Conservation (phyloP, 2,113 vertebrate genomes). For the Eulemur rufifrons region DNA sequence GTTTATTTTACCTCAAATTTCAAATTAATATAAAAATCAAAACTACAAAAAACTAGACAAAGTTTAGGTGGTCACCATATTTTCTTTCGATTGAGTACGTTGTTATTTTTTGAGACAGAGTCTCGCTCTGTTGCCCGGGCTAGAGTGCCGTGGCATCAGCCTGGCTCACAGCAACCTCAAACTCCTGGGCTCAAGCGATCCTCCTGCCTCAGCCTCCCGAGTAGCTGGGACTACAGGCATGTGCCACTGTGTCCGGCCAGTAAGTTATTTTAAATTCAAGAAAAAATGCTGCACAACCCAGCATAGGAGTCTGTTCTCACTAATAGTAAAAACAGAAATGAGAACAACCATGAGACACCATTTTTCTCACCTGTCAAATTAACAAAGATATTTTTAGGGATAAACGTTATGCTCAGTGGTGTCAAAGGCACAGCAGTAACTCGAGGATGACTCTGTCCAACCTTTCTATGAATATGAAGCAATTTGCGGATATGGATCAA, state of each 20-base stretch:
- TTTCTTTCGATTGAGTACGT: not conserved
- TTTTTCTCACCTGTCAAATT: not conserved
- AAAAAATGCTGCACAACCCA: rapidly evolving
- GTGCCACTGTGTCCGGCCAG: not conserved
- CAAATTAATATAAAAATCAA: not conserved
- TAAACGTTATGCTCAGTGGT: rapidly evolving
- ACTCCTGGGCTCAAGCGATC: too few species aligned
- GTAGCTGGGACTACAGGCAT: too few species aligned
- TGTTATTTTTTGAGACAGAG: not conserved
- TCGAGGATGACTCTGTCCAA: rapidly evolving
- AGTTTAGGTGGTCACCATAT: not conserved
- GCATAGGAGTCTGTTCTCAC: not conserved
- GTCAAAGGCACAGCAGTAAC: not conserved
- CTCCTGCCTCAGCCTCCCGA: too few species aligned
- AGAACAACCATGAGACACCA: rapidly evolving
- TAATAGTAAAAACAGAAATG: not conserved
- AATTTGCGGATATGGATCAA: rapidly evolving
- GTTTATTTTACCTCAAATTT: not conserved
- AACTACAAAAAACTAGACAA: not conserved
- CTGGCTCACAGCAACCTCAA: too few species aligned
- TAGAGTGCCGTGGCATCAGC: too few species aligned
- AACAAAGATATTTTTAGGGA: not conserved
- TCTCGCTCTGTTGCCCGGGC: too few species aligned
- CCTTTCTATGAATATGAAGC: rapidly evolving
- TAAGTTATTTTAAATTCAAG: not conserved